Base-by-base conservation (phyloP, 2,113 vertebrate species). In the Tupaia tana region DNA sequence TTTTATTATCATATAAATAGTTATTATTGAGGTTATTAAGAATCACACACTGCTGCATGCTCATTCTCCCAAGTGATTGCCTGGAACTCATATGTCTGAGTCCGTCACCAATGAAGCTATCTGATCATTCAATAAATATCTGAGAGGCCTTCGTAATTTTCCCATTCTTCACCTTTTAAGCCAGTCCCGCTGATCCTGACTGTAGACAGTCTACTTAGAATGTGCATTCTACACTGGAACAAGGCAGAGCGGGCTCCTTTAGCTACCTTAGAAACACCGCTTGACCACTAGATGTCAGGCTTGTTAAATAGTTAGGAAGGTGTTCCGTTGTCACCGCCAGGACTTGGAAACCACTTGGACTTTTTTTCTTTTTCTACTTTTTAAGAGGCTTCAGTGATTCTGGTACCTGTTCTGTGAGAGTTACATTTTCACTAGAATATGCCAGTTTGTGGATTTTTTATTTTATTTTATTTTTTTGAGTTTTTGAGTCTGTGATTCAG, bases 231-330 rank as follows among this genome's bases (percentile, higher is more conserved):
- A 25, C 22, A 31, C 34, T 52, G 5, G 16, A 75, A 18, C 12
- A 61, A 7, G 20, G 25, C 9, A 1, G 16, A 1, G 63, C 56
- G 0, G 1, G 81, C 56, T 83, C 24, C 12, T 34, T 67, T 8
- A 92, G 83, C 13, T 52, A 24, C 16, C 7, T 7, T 22, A 63
- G 29, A 67, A 79, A 67, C 59, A 52, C 15, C 12, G 67, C 11
- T 2, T 70, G 43, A 24, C 97, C 97, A 93, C 97, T 97, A 97
- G 97, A 92, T 92, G 97, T 86, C 97, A 73, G 90, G 11, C 80
- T 96, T 97, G 92, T 75, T 87, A 92, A 97, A 71, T 20, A 52
- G 52, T 93, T 90, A 31, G 74, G 34, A 90, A 93, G 3, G 1
- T 3, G 19, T 25, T 31, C 11, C 1, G 2, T 3, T 29, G 6